A percentile compares a stretch with the other conserved stretches of the same genome.
phyloP scores from a whole-genome alignment of 2,888 invertebrate genomes.

The Morpho helenor region DNA sequence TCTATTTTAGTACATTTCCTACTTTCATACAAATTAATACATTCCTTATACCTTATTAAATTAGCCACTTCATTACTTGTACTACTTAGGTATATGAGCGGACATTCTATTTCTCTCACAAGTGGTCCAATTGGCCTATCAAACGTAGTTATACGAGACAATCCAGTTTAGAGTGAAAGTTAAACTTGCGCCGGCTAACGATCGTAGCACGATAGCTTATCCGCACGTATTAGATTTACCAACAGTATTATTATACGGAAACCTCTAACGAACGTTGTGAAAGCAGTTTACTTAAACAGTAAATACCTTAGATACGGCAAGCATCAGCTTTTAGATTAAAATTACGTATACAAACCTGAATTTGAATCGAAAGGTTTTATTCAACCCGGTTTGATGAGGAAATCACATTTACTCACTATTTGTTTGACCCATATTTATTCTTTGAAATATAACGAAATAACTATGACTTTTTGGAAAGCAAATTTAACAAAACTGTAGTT shows the following conservation, averaged over 20 bases:
- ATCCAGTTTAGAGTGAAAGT: slow-evolving; percentile 35
- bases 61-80: slow-evolving; percentile 7
- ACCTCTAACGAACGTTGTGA: slow-evolving; percentile 13
- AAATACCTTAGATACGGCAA: neutral
- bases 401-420: too few species aligned
- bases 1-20: too few species aligned
- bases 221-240: slow-evolving; percentile 21
- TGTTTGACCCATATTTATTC: too few species aligned
- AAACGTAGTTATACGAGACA: slow-evolving; percentile 20
- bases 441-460: too few species aligned
- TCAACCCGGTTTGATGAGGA: too few species aligned
- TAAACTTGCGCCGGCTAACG: slow-evolving; percentile 17
- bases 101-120: slow-evolving; percentile 9
- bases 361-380: neutral
- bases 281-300: slow-evolving; percentile 10
- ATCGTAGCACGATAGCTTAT: slow-evolving; percentile 27
- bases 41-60: neutral
- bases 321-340: neutral
- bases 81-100: neutral
- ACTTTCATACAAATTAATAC: neutral
- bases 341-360: neutral
- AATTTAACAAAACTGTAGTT: too few species aligned
- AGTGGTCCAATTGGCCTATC: slow-evolving; percentile 22
- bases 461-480: too few species aligned
- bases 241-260: slow-evolving; percentile 17